Evolutionary conservation across 2,113 vertebrate genomes (phyloP).

Genomic region (Callionymus lyra): DNA sequence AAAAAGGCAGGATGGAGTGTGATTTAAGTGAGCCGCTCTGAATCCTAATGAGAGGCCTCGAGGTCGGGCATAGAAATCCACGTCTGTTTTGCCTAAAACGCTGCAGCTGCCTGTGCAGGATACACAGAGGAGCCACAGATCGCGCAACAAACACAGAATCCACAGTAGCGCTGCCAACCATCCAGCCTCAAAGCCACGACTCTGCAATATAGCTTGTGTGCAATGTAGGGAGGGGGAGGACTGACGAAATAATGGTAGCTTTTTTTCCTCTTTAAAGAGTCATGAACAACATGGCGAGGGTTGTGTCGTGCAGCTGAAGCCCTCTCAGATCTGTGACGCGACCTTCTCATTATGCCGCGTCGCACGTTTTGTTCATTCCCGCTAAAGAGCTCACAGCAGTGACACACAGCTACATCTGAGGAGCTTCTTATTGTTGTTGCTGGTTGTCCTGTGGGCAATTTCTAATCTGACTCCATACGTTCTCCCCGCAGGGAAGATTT

Average conservation of each 20-base stretch:
- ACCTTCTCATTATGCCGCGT: constrained; percentile 34
- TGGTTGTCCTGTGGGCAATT: constrained; percentile 29
- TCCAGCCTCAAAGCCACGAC: too few species aligned
- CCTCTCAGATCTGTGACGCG: constrained; percentile 24
- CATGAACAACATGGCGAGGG: constrained; percentile 12
- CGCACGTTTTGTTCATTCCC: constrained; percentile 43
- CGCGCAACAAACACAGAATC: constrained; percentile 37
- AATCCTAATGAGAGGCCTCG: constrained; percentile 54
- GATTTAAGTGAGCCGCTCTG: constrained; percentile 34
- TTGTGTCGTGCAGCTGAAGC: constrained; percentile 30
- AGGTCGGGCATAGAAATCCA: constrained; percentile 52
- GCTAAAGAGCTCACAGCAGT: constrained; percentile 1
- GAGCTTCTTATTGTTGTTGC: constrained; percentile 33
- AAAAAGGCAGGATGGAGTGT: constrained; percentile 5
- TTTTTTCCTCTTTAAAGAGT: not conserved
- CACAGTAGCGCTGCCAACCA: constrained; percentile 15
- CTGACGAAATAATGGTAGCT: too few species aligned
- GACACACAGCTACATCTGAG: constrained; percentile 27
- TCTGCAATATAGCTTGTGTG: too few species aligned
- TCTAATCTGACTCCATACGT: constrained; percentile 49
- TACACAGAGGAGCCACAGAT: constrained; percentile 45
- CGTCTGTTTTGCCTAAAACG: constrained; percentile 53
- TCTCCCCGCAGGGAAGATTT: constrained; percentile 40
- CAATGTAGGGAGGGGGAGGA: too few species aligned
- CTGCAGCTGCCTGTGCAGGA: constrained; percentile 41